phyloP scores from a whole-genome alignment of 1,140 invertebrate genomes.

The Drosophila paulistorum region DNA sequence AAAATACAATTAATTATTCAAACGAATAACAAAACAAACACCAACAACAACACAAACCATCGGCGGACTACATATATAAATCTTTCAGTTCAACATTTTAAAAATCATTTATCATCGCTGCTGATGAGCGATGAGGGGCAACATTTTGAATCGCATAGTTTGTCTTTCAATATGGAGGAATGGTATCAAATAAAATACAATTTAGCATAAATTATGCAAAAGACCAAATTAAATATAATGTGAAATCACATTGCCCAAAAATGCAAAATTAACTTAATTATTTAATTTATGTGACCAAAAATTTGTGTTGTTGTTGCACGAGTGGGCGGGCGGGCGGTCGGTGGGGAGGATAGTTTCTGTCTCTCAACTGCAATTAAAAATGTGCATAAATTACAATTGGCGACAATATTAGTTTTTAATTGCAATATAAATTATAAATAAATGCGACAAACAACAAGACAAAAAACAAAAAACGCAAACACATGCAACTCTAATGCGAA shows the following conservation, averaged over 20 bases:
- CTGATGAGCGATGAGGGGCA: slow-evolving; percentile 46
- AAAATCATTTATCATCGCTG: slow-evolving; percentile 66
- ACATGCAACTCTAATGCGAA: slow-evolving; percentile 41
- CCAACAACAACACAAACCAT: no score
- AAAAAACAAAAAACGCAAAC: slow-evolving; percentile 1
- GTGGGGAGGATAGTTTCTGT: not conserved
- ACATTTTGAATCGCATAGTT: slow-evolving; percentile 12
- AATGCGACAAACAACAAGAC: slow-evolving; percentile 44
- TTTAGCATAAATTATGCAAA: slow-evolving; percentile 73
- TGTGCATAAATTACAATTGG: slow-evolving; percentile 75
- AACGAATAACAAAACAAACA: slow-evolving; percentile 28
- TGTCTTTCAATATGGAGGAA: not conserved
- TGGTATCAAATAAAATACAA: slow-evolving; percentile 39
- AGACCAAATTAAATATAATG: slow-evolving; percentile 71
- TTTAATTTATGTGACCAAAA: slow-evolving; percentile 71
- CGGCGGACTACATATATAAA: slow-evolving; percentile 50
- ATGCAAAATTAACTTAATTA: slow-evolving; percentile 74
- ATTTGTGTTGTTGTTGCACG: slow-evolving; percentile 19
- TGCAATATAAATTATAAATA: slow-evolving; percentile 80
- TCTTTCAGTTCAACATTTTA: slow-evolving; percentile 70
- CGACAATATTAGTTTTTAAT: slow-evolving; percentile 79
- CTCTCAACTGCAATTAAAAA: slow-evolving; percentile 64
- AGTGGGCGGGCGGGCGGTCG: not conserved
- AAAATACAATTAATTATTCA: slow-evolving; percentile 72
- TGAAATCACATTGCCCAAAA: slow-evolving; percentile 64